Evolutionary conservation across 2,113 vertebrate genomes (phyloP), one percentile per base, ranked within the genome.

Genomic region (Onychostoma macrolepis): DNA sequence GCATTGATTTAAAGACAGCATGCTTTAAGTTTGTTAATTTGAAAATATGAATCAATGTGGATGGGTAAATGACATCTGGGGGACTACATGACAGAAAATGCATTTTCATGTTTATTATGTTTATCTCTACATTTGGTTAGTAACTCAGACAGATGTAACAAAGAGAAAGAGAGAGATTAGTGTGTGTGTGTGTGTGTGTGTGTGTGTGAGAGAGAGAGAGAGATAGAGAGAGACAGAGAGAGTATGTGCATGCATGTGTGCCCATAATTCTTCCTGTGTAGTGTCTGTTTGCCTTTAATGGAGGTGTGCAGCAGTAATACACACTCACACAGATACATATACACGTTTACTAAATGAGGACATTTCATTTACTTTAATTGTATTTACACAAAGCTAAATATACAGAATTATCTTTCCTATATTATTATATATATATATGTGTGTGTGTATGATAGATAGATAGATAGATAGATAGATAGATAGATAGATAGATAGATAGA

Each of bases 401-500:
- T 69, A 69, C 10, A 71, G 5, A 53, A 6, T 53, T 6, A 53
- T 53, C 50, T 53, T 53, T 53, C 50, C 48, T 19, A n/a, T n/a
- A n/a, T n/a, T n/a, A n/a, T n/a, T n/a, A 9, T 8, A 41, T 41
- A 41, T 41, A 41, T 41, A 7, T 41, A 3, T 41, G 38, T 41
- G 38, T 41, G 38, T 41, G 38, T 41, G 38, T 41, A 4, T 41
- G 48, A 74, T 74, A 74, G 71, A 74, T 74, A 74, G 71, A 74
- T 74, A 41, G 71, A 74, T 74, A 74, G 71, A 74, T 74, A 74
- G 69, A 74, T 41, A 74, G 69, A 74, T 41, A 38, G 69, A 72
- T 38, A 41, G 69, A 74, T 74, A 41, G 69, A 74, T 74, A 41
- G 71, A 74, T 74, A 41, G 69, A 74, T 74, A 74, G 71, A 74